A percentile compares a stretch with the other conserved stretches of the same genome.
Evolutionary conservation across 2,113 vertebrate genomes (phyloP).

Genomic region (Sclerurus mexicanus): DNA sequence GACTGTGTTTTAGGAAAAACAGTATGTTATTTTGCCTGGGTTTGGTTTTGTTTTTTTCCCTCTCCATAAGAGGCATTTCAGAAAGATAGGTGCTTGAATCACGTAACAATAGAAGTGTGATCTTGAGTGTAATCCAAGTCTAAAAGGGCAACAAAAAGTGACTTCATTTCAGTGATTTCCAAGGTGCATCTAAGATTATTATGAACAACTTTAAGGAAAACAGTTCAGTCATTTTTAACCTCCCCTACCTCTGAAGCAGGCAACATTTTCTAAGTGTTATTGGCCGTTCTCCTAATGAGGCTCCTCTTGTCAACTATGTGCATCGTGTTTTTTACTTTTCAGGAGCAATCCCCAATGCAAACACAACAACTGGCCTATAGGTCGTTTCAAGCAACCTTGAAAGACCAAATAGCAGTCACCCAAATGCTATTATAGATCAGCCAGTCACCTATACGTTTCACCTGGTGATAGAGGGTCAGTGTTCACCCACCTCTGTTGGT

Average conservation of each 20-base stretch:
- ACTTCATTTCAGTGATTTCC: not conserved
- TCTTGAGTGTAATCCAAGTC: not conserved
- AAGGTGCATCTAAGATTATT: not conserved
- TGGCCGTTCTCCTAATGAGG: not conserved
- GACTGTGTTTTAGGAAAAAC: not conserved
- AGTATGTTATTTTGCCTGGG: not conserved
- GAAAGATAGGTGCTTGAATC: not conserved
- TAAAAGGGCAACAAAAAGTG: not conserved
- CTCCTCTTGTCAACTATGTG: not conserved
- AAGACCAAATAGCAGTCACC: not conserved
- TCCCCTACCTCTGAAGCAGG: not conserved
- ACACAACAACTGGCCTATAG: not conserved
- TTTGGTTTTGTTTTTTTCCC: not conserved
- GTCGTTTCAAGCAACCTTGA: not conserved
- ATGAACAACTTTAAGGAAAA: not conserved
- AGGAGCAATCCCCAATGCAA: not conserved
- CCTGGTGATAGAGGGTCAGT: not conserved
- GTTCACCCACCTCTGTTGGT: not conserved
- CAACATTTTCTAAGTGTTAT: not conserved
- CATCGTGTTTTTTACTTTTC: not conserved
- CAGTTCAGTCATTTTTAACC: not conserved
- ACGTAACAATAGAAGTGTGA: not conserved
- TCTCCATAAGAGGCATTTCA: not conserved
- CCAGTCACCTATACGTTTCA: not conserved
- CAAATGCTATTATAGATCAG: fast-evolving